Evolutionary conservation across 2,113 vertebrate species (phyloP).

Genomic region (Plectropomus leopardus): DNA sequence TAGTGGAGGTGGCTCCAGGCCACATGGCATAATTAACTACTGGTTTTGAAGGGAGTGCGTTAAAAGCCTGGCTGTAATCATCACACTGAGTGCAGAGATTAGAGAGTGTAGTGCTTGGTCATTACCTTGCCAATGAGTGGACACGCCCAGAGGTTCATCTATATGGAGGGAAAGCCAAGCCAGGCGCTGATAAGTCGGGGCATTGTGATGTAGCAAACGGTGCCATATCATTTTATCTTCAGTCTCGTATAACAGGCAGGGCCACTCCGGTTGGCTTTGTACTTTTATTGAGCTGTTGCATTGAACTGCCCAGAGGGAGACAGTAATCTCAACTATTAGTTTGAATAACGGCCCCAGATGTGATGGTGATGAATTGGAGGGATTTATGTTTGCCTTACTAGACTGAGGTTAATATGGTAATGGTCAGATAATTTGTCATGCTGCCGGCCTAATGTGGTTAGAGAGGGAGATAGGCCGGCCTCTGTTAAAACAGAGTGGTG

Average conservation of each 20-base stretch:
- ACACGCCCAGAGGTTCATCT: constrained; percentile 64
- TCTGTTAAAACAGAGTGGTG: constrained; percentile 7
- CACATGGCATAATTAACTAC: constrained; percentile 70
- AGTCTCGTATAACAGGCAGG: constrained; percentile 13
- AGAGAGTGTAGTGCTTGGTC: constrained; percentile 58
- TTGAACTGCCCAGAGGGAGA: background rate
- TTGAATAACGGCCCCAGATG: constrained; percentile 15
- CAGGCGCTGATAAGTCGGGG: constrained; percentile 39
- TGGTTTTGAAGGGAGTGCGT: constrained; percentile 74
- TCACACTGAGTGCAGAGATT: constrained; percentile 63
- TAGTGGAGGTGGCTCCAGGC: constrained; percentile 58
- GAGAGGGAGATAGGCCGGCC: background rate
- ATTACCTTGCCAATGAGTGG: constrained; percentile 66
- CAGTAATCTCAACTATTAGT: constrained; percentile 24
- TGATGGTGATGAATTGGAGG: constrained; percentile 18
- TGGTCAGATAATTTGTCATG: constrained; percentile 22
- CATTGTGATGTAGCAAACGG: constrained; percentile 19
- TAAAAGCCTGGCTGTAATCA: constrained; percentile 68
- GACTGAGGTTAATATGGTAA: constrained; percentile 28
- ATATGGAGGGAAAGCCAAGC: constrained; percentile 19
- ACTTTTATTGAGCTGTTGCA: constrained; percentile 20
- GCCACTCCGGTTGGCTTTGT: background rate
- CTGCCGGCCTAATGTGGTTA: constrained; percentile 29
- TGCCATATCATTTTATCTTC: constrained; percentile 39
- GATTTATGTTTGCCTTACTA: constrained; percentile 5